Evolutionary conservation across 2,113 vertebrate species (phyloP).

Genomic region (Urocitellus parryii): DNA sequence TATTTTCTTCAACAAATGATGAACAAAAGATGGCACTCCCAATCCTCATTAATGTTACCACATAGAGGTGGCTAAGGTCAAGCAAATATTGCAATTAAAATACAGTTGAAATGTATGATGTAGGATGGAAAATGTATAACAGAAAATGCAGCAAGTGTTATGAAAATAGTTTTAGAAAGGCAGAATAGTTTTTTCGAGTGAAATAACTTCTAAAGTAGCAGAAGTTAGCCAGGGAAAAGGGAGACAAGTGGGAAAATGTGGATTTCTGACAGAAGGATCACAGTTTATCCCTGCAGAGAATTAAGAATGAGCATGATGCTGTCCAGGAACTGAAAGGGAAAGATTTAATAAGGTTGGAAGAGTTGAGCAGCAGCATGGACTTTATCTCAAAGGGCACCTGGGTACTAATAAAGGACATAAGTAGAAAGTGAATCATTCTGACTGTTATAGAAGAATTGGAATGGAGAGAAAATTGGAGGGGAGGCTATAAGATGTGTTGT

Average conservation of each 20-base stretch:
- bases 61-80: neutral
- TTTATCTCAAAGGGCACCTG: constrained; percentile 27
- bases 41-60: neutral
- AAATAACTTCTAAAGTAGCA: neutral
- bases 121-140: neutral
- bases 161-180: neutral
- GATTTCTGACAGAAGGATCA: constrained; percentile 11
- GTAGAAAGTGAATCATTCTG: neutral
- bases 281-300: constrained; percentile 1
- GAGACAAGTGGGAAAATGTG: neutral
- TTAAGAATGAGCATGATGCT: constrained; percentile 9
- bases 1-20: neutral
- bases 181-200: constrained; percentile 30
- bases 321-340: constrained; percentile 2
- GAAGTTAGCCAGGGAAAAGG: constrained; percentile 25
- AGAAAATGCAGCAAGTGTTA: neutral
- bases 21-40: neutral
- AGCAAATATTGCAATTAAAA: neutral
- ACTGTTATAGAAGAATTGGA: neutral
- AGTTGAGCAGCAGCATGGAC: neutral
- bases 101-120: neutral
- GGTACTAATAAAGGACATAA: neutral
- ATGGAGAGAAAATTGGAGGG: neutral
- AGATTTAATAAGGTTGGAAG: neutral
- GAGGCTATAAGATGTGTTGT: neutral